Evolutionary conservation across 1,140 invertebrate species (phyloP).

Genomic region (Lordiphosa mommai): DNA sequence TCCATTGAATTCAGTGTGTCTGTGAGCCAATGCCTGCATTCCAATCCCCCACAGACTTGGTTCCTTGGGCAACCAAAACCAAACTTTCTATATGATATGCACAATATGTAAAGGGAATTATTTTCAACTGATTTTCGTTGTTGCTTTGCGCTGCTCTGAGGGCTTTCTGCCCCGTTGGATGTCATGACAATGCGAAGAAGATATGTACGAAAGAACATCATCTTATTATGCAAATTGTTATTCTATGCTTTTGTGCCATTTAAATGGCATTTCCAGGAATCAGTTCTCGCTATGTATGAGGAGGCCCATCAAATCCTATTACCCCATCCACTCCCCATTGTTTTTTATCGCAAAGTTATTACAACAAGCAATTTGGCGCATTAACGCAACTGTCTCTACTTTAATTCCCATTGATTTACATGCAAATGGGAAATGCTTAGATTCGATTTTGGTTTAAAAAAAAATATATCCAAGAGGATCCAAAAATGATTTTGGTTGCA

Average conservation of each 20-base stretch:
- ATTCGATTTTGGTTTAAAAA: slow-evolving; percentile 19
- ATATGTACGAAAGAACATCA: slow-evolving; percentile 47
- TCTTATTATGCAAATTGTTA: slow-evolving; percentile 73
- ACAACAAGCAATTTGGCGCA: slow-evolving; percentile 55
- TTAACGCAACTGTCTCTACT: slow-evolving; percentile 30
- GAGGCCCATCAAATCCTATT: slow-evolving; percentile 64
- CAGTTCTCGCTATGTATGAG: neutral
- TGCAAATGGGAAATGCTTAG: neutral
- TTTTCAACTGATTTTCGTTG: slow-evolving; percentile 29
- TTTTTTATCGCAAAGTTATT: slow-evolving; percentile 43
- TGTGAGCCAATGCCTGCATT: too few relatives aligned
- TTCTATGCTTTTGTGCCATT: slow-evolving; percentile 43
- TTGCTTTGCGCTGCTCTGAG: too few relatives aligned
- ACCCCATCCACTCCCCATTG: slow-evolving; percentile 22
- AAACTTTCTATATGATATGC: slow-evolving; percentile 11
- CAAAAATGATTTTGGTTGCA: slow-evolving; percentile 14
- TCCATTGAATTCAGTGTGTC: too few relatives aligned
- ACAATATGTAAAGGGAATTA: slow-evolving; percentile 23
- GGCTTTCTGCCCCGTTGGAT: slow-evolving; percentile 8
- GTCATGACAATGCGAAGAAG: slow-evolving; percentile 41
- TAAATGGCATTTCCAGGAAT: slow-evolving; percentile 34
- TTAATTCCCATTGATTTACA: neutral
- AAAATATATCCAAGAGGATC: slow-evolving; percentile 1
- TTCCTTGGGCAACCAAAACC: neutral
- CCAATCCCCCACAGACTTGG: too few relatives aligned